Base-by-base conservation (phyloP, 1,140 invertebrate genomes). In the Drosophila prosaltans region DNA sequence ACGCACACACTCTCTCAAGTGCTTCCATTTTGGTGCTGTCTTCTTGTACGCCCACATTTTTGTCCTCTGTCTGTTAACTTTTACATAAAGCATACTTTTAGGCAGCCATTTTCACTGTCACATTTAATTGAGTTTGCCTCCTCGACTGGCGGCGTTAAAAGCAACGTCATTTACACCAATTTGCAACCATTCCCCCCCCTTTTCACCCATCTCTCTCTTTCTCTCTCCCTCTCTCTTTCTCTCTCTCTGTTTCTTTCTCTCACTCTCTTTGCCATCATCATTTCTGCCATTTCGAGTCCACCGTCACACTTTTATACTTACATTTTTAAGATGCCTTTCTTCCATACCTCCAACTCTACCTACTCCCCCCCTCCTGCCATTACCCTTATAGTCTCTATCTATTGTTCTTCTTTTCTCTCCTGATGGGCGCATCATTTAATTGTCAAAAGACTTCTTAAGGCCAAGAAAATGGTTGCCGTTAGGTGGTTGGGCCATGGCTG, bases 81-180 rank as follows among this genome's bases (percentile, higher is more conserved):
- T 71, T 67, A 59, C 63, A 78, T 90, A 76, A 90, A 89, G 78
- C 80, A 89, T 90, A 90, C 84, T 89, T 84, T 89, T 90, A 89
- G 81, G 85, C 84, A 69, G 65, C 73, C 76, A 73, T 89, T 90
- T 90, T 74, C 85, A 81, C 85, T 89, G 84, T 90, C 84, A 90
- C 85, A 90, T 90, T 89, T 89, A 89, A 89, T 89, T 89, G 84
- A 89, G 84, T 89, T 89, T 90, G 78, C 69, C 74, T 65, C 66
- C 74, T 65, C 58, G 72, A 57, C 68, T 72, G 54, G 48, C 69
- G 73, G 43, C 83, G 83, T 80, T 88, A 88, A 88, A 88, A 88
- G 83, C 83, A 79, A 83, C 76, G 84, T 88, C 83, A 83, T 89
- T 86, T 89, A 76, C 65, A 62, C 57, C 68, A 67, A 66, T 65